Conservation (phyloP, 2,888 invertebrate species). For the Encarsia formosa region DNA sequence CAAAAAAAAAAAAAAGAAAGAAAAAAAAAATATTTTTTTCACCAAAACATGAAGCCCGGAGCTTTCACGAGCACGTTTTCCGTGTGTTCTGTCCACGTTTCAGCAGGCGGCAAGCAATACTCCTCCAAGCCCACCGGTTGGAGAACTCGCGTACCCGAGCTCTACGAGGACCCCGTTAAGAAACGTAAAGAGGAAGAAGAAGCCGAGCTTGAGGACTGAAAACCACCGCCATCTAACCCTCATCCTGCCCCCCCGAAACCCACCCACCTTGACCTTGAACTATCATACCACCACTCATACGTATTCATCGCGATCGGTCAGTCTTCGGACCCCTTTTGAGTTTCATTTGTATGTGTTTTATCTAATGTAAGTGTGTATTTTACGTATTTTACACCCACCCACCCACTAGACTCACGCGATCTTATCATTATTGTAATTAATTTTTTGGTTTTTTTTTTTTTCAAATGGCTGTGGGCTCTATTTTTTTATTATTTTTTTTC, state of each 20-base stretch:
- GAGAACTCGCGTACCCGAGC: conserved; percentile 50
- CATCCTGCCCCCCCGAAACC: neutral
- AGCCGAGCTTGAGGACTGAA: conserved; percentile 37
- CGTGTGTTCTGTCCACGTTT: conserved; percentile 47
- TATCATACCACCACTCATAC: neutral
- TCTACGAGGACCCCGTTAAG: conserved; percentile 46
- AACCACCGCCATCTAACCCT: neutral
- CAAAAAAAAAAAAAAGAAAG: neutral
- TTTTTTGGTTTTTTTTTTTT: no score
- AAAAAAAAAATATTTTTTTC: neutral
- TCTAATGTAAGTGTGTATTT: no score
- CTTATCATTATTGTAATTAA: no score
- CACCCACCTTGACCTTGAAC: neutral
- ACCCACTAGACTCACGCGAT: no score
- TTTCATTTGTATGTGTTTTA: no score
- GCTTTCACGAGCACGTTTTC: conserved; percentile 21
- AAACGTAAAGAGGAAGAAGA: conserved; percentile 38
- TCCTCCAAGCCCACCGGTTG: conserved; percentile 37
- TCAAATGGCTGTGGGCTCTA: no score
- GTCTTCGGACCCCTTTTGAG: neutral
- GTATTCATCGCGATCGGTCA: neutral
- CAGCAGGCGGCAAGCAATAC: conserved; percentile 43
- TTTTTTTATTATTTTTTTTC: no score
- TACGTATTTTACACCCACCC: no score
- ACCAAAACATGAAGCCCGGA: no score